Conservation (phyloP, 1,140 invertebrate genomes). For the Cotesia chilonis region DNA sequence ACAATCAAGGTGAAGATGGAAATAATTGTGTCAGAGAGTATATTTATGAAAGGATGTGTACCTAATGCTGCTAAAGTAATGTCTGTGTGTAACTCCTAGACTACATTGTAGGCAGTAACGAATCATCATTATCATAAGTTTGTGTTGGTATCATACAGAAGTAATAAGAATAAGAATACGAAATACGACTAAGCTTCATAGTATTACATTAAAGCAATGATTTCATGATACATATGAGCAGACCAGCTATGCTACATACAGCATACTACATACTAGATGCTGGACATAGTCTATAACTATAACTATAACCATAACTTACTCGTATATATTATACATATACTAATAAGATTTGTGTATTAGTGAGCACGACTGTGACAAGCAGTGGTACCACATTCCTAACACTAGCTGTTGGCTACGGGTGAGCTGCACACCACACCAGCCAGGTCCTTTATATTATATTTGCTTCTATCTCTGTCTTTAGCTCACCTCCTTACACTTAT, state of each 20-base stretch:
- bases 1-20: slow-evolving; percentile 16
- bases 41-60: not conserved
- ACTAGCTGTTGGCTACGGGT: slow-evolving; percentile 49
- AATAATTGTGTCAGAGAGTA: slow-evolving; percentile 15
- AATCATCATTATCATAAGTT: too few species aligned
- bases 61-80: too few species aligned
- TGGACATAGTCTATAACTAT: slow-evolving; percentile 7
- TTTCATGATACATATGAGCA: too few species aligned
- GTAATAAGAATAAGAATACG: too few species aligned
- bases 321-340: slow-evolving; percentile 16
- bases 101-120: too few species aligned
- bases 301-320: not conserved
- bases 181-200: too few species aligned
- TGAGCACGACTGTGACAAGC: slow-evolving; percentile 62
- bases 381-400: slow-evolving; percentile 67
- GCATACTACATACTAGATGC: too few species aligned
- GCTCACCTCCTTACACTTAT: not conserved
- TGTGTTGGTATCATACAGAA: too few species aligned
- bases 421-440: slow-evolving; percentile 40
- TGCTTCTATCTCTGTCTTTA: slow-evolving; percentile 16
- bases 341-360: slow-evolving; percentile 31
- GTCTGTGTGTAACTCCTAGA: too few species aligned
- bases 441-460: not conserved
- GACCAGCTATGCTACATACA: too few species aligned
- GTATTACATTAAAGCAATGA: too few species aligned